Percentiles rank a stretch among this genome's conserved stretches.
Conservation (phyloP, 2,113 vertebrate species). For the Gadus chalcogrammus region DNA sequence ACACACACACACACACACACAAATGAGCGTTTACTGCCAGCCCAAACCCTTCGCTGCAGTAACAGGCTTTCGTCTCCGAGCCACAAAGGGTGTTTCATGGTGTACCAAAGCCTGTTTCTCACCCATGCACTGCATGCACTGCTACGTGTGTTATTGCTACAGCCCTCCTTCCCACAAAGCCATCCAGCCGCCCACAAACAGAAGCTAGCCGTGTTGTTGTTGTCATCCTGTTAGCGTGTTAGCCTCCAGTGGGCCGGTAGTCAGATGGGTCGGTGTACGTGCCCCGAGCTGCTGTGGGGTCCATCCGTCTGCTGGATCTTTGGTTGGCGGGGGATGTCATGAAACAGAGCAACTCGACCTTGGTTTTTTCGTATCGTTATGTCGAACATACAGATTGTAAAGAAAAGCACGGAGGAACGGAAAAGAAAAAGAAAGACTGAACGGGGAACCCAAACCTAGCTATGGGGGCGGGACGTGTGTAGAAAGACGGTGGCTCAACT, state of each 20-base stretch:
- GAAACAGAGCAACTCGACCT: too few relatives aligned
- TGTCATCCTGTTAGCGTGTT: too few relatives aligned
- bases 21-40: constrained; percentile 31
- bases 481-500: constrained; percentile 59
- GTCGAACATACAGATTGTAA: constrained; percentile 6
- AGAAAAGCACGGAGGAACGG: constrained; percentile 36
- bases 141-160: constrained; percentile 63
- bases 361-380: too few relatives aligned
- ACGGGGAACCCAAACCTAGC: constrained; percentile 32
- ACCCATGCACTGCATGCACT: constrained; percentile 16
- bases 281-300: constrained; percentile 17
- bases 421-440: constrained; percentile 19
- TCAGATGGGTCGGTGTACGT: neutral
- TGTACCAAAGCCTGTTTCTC: too few relatives aligned
- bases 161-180: constrained; percentile 34
- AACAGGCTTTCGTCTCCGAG: constrained; percentile 11
- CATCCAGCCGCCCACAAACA: constrained; percentile 18
- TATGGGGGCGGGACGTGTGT: constrained; percentile 16
- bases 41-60: constrained; percentile 22
- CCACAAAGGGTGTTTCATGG: constrained; percentile 14
- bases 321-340: constrained; percentile 34
- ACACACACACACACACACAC: constrained; percentile 7
- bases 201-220: neutral
- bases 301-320: constrained; percentile 45
- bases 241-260: neutral